Conservation (phyloP, 2,888 invertebrate species). For the Drosophila mercatorum region DNA sequence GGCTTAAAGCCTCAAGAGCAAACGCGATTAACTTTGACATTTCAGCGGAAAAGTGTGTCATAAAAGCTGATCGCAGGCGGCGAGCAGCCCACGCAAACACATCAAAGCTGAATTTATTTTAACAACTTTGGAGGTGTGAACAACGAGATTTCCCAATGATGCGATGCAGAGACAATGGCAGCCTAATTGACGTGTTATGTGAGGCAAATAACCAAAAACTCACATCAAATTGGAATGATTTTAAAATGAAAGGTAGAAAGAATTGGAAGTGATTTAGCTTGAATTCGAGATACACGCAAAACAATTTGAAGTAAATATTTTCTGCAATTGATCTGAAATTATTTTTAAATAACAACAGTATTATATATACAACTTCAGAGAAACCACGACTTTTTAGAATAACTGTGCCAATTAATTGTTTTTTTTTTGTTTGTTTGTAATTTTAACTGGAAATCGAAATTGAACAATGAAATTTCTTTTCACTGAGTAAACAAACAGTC, state of each 20-base stretch:
- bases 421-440: neutral
- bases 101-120: slow-evolving; percentile 5
- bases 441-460: slow-evolving; percentile 7
- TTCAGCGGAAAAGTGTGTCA: slow-evolving; percentile 51
- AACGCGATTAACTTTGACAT: slow-evolving; percentile 61
- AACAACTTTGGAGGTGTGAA: slow-evolving; percentile 53
- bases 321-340: neutral
- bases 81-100: slow-evolving; percentile 46
- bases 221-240: neutral
- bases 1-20: slow-evolving; percentile 2
- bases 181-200: slow-evolving; percentile 8
- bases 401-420: neutral
- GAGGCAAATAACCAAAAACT: slow-evolving; percentile 1
- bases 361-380: too few species aligned
- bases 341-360: neutral
- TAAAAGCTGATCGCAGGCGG: slow-evolving; percentile 36
- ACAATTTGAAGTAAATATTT: neutral
- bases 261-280: too few species aligned
- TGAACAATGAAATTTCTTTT: slow-evolving; percentile 5
- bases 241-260: neutral
- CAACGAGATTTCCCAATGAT: slow-evolving; percentile 33
- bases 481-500: slow-evolving; percentile 16
- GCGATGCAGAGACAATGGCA: slow-evolving; percentile 16
- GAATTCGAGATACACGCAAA: neutral
- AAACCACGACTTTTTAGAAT: too few species aligned